Base-by-base conservation (phyloP, 2,113 vertebrate genomes). In the Apaloderma vittatum region DNA sequence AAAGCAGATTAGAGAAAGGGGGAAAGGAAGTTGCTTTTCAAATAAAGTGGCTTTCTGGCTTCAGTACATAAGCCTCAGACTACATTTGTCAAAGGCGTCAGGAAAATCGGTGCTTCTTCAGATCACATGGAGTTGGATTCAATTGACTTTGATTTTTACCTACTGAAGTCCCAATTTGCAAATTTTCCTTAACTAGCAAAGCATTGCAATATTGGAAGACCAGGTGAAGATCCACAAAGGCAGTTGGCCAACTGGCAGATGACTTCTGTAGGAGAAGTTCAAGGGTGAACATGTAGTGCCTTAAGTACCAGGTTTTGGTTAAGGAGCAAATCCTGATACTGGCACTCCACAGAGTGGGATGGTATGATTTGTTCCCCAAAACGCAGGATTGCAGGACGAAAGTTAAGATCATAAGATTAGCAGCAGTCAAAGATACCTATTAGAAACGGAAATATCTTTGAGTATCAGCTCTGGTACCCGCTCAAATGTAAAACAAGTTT, bases 141-240 rank as follows among this genome's bases (percentile, higher is more conserved):
- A 30, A 34, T 0, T 2, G 27, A 14, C 6, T 51, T 18, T 26
- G 61, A 23, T 54, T 79, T 83, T 63, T 7, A 8, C 13, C 36
- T 11, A 0, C 7, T 2, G 7, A 20, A 88, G 27, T 10, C 30
- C 11, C 32, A 3, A 0, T 8, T 76, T n/a, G 15, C 4, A 45
- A 52, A 14, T 20, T 37, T 9, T 21, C 30, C 36, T 65, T 14
- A 51, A 22, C 0, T 1, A 46, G 12, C 1, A 23, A 80, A 65
- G 11, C 11, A 20, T 8, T 2, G 0, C 8, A 34, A 0, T 11
- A 34, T 19, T 8, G 40, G 58, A 52, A 65, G 34, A 52, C 7
- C 1, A 2, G 4, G 21, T 21, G 57, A 37, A 55, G 49, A 61
- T 7, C 73, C 63, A 22, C 21, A 5, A 17, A 43, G 16, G n/a